Evolutionary conservation across 2,888 invertebrate genomes (phyloP), one percentile per base, ranked within the genome.

Genomic region (Polydrusus pterygomalis): DNA sequence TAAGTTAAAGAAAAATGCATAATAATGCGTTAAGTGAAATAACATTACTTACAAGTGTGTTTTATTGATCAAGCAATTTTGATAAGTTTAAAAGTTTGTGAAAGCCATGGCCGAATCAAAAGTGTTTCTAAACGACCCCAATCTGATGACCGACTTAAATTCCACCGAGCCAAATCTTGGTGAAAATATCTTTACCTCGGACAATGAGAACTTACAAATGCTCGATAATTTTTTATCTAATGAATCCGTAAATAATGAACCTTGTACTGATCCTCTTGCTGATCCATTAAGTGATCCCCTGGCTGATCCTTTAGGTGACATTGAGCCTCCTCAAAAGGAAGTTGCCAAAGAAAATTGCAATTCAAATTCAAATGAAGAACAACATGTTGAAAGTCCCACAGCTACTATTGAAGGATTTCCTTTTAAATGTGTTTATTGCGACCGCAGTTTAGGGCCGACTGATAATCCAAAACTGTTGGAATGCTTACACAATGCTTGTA

Each of bases 401-500:
- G 62, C 71, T 9, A 87, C 87, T 11, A 85, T 84, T 18, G 86
- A 86, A 72, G 82, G 80, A 68, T 86, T 82, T 79, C 83, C 84
- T 58, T 87, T 85, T 73, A 88, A 87, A 79, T 88, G 88, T 80
- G 84, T 87, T 58, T 88, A 87, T 82, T 88, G 88, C 82, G 87
- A 87, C 70, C 89, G 89, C 82, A 82, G 87, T 54, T 87, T 93
- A 64, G 88, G 89, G 49, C 86, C 88, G 45, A 88, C 87, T 49
- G 92, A 92, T 83, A 89, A 91, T 60, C 95, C 96, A 43, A 96
- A 95, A 88, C 90, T 97, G 76, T 89, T 97, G 84, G 96, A 96
- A 88, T 97, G 97, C 86, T 90, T 97, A 80, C 97, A 97, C 87
- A 94, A 96, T 68, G 92, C 94, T 75, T 97, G 97, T 87, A 90